These are phyloP conservation scores for Gyrodactylus bullatarudis DNA, from an alignment of 1,140 invertebrate species.

Conservation along the genomic window DNA sequence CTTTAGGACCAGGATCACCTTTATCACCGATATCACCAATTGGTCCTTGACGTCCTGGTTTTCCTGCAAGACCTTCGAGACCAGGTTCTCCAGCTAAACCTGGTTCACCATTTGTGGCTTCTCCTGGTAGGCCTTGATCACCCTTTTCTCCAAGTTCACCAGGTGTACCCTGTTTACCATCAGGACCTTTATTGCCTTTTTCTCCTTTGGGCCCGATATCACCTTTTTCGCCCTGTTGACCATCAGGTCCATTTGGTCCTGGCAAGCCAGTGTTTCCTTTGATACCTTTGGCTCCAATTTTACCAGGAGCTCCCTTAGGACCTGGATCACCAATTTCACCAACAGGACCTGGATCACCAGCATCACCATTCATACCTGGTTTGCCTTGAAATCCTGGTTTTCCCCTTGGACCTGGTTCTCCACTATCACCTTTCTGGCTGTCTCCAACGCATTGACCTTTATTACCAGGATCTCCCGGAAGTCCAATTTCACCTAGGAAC, in stretches of 20 bases:
- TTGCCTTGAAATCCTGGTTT: not conserved
- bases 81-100: not conserved
- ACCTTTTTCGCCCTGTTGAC: not conserved
- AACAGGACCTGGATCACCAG: not conserved
- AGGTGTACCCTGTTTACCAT: not conserved
- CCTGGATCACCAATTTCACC: not conserved
- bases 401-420: not conserved
- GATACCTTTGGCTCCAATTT: not conserved
- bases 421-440: not conserved
- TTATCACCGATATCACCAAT: not conserved
- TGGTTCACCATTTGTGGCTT: not conserved
- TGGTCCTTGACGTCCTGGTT: not conserved
- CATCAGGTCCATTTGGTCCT: not conserved
- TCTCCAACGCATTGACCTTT: not conserved
- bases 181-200: not conserved
- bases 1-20: not conserved
- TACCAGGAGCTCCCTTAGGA: too few species aligned
- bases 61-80: not conserved
- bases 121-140: not conserved
- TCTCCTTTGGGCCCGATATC: not conserved
- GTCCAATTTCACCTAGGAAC: too few species aligned
- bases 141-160: not conserved
- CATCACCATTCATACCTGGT: not conserved
- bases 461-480: conserved; percentile 3
- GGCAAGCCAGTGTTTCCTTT: not conserved